Evolutionary conservation across 2,113 vertebrate species (phyloP), one percentile per base, ranked within the genome.

Genomic region (Benitochromis conjunctus): DNA sequence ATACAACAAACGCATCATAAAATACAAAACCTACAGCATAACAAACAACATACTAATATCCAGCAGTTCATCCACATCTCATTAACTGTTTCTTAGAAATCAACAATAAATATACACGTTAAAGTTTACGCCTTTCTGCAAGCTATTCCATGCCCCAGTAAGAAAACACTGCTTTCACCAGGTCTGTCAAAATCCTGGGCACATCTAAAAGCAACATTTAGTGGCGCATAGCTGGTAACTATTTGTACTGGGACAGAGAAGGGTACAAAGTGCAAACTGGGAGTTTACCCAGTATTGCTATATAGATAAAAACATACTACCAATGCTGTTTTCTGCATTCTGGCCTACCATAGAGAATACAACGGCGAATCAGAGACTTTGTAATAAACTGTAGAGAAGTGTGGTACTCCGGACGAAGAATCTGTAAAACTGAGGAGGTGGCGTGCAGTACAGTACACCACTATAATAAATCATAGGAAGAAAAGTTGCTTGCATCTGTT

Each of bases 21-120:
- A 46, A 71, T 71, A 71, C 21, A 71, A 46, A 10, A 46, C 26
- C n/a, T 46, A 71, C 66, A 71, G 38, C 24, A 46, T 26, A 69
- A 69, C 13, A 16, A 43, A 26, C 21, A 66, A 21, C 13, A 66
- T 66, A 13, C 1, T 38, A 66, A 66, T 66, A 69, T 24, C 38
- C 38, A 69, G n/a, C 38, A 69, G 34, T 64, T 64, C 66, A 18
- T 48, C 36, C 36, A 69, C 38, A 69, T 69, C 38, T 43, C 9
- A 18, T 74, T 74, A 26, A 0, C 5, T 29, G 41, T 29, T 74
- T 3, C 7, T n/a, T 66, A 41, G 41, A 46, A 18, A 26, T 71
- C 21, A 71, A 10, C 41, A 46, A 26, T 26, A 46, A 13, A 26
- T 71, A 71, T 26, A 3, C 2, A 0, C 1, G 5, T 48, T 9